Conservation (phyloP, 1,140 invertebrate species). For the Capitella teleta region DNA sequence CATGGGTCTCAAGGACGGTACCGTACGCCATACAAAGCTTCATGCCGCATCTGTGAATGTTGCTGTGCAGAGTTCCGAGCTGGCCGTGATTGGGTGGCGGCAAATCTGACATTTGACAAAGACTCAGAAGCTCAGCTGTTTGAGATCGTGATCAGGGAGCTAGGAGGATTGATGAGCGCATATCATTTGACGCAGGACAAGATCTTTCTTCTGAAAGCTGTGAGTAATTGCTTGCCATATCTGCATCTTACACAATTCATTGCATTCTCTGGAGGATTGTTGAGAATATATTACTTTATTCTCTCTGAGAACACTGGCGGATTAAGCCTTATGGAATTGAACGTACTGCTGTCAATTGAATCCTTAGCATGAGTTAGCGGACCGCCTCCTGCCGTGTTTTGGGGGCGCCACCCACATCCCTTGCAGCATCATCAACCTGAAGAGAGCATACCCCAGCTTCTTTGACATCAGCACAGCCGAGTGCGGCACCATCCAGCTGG, state of each 20-base stretch:
- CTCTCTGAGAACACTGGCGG: too few relatives aligned
- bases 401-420: conserved; percentile 92
- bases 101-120: conserved; percentile 60
- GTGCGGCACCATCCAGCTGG: conserved; percentile 59
- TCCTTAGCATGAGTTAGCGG: conserved; percentile 72
- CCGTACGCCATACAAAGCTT: background rate
- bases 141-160: conserved; percentile 94
- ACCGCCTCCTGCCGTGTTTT: conserved; percentile 85
- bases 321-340: too few relatives aligned
- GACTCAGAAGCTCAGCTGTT: conserved; percentile 87
- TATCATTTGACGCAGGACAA: conserved; percentile 86
- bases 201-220: conserved; percentile 63
- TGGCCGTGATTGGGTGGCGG: conserved; percentile 71
- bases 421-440: conserved; percentile 74
- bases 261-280: too few relatives aligned
- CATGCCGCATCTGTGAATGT: background rate
- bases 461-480: conserved; percentile 9
- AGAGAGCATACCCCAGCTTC: conserved; percentile 51
- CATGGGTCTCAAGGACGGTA: conserved; percentile 72
- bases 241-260: too few relatives aligned
- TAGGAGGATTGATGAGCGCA: conserved; percentile 84
- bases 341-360: too few relatives aligned
- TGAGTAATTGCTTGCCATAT: conserved; percentile 18
- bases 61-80: background rate
- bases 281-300: too few relatives aligned